These are phyloP conservation scores for Semotilus atromaculatus DNA, from an alignment of 2,797 vertebrate species.

Conservation along the genomic window DNA sequence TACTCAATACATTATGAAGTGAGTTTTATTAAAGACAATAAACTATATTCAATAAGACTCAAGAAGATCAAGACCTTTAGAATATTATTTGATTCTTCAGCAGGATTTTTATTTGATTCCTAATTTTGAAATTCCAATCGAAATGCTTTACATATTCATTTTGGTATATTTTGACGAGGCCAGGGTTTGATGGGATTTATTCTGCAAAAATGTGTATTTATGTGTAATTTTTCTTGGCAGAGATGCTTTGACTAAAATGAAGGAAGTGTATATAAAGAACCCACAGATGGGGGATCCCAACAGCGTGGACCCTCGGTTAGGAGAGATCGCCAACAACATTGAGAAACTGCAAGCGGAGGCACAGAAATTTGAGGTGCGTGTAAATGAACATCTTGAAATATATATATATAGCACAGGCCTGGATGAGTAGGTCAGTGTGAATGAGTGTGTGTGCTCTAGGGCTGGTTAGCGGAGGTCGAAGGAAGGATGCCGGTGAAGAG, in stretches of 20 bases:
- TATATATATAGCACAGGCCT: neutral
- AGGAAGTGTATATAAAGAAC: constrained; percentile 96
- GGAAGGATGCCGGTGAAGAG: constrained; percentile 84
- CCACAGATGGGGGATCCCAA: constrained; percentile 96
- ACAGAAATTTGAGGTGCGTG: constrained; percentile 93
- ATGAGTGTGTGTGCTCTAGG: constrained; percentile 73
- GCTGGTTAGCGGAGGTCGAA: constrained; percentile 95
- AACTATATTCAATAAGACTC: neutral
- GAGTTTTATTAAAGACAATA: neutral
- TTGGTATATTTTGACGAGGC: neutral
- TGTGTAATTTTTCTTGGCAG: constrained; percentile 68
- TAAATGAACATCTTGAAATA: neutral
- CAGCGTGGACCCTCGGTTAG: constrained; percentile 90
- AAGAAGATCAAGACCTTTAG: neutral
- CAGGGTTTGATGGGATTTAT: neutral
- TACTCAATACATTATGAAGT: neutral
- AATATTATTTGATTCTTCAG: neutral
- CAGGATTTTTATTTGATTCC: neutral
- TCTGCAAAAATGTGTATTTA: neutral
- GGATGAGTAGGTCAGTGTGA: neutral
- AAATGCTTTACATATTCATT: neutral
- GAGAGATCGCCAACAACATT: constrained; percentile 88
- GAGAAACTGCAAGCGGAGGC: constrained; percentile 88
- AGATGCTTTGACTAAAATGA: constrained; percentile 98
- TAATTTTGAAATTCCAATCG: neutral